These are phyloP conservation scores for Drosophila kanekoi DNA, from an alignment of 2,888 invertebrate species.

Conservation along the genomic window DNA sequence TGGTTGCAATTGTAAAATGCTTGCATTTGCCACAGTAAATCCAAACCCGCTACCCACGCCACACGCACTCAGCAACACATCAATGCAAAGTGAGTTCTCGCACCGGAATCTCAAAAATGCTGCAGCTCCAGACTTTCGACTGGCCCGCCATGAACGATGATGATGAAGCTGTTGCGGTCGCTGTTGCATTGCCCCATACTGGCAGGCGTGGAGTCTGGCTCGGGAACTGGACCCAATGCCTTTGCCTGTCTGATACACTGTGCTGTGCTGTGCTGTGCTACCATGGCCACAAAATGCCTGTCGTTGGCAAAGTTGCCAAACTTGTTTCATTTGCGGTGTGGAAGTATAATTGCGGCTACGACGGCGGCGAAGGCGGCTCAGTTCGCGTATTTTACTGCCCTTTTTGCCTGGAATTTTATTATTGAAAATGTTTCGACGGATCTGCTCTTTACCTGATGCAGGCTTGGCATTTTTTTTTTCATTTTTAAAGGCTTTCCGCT, in stretches of 20 bases:
- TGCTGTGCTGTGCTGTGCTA: conserved; percentile 31
- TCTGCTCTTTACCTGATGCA: conserved; percentile 46
- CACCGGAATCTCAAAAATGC: conserved; percentile 77
- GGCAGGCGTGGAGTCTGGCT: conserved; percentile 29
- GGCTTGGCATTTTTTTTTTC: conserved; percentile 1
- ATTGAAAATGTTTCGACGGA: conserved; percentile 77
- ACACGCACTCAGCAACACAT: conserved; percentile 31
- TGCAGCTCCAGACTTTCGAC: conserved; percentile 58
- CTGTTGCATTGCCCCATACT: conserved; percentile 36
- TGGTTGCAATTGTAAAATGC: conserved; percentile 65
- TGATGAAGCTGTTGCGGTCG: conserved; percentile 75
- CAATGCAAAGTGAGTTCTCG: conserved; percentile 65
- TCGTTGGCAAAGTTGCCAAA: conserved; percentile 77
- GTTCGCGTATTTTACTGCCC: conserved; percentile 51
- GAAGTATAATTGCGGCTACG: conserved; percentile 75
- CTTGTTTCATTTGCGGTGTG: conserved; percentile 80
- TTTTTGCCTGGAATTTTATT: conserved; percentile 72
- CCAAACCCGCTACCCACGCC: conserved; percentile 16
- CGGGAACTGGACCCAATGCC: conserved; percentile 11
- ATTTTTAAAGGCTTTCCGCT: conserved; percentile 9
- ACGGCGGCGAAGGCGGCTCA: conserved; percentile 38
- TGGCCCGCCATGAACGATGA: conserved; percentile 47
- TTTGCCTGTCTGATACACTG: conserved; percentile 19
- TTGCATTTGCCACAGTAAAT: conserved; percentile 31
- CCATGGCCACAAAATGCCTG: conserved; percentile 73